Base-by-base conservation (phyloP, 2,888 invertebrate species). In the Morpho helenor region DNA sequence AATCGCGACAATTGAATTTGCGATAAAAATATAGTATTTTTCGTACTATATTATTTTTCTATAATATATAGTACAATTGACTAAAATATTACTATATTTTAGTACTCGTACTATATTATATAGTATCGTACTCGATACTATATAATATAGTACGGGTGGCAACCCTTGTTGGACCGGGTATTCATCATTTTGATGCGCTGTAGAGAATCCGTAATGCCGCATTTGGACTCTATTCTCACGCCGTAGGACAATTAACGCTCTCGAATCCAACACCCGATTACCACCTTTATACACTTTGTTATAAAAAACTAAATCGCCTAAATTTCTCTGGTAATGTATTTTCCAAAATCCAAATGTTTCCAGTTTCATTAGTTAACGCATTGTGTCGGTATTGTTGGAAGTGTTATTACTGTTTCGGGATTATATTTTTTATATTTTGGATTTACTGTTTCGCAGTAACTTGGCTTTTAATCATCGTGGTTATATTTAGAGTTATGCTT, bases 201-300 rank as follows among this genome's bases (percentile, higher is more conserved):
- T 80, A 74, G 77, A 80, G 77, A 82, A 82, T 82, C 74, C 73
- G 71, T 78, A 79, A 82, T 79, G 77, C 71, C 72, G 70, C 66
- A 73, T 76, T 75, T 72, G 67, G 69, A 70, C 65, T 67, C 64
- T 71, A 74, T 81, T 82, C 81, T 80, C 81, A 79, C 80, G 75
- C 72, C 73, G 75, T 65, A 65, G 67, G 64, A 60, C 61, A 53
- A 57, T 61, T 52, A 56, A 60, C 60, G 49, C 48, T 51, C 41
- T 53, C 46, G 8, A 56, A 44, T 47, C 44, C 7, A 23, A 23
- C 56, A 56, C 40, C 39, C 50, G 23, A 55, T 31, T 55, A 55
- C 44, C 57, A 50, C 9, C 55, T 54, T 59, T 60, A 51, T 54
- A 22, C 8, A 7, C 2, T 31, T 8, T 3, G 9, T 0, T 6